Percentiles rank a stretch among this genome's conserved stretches.
phyloP scores from a whole-genome alignment of 1,140 invertebrate genomes.

The Pseudomyrmex concolor region DNA sequence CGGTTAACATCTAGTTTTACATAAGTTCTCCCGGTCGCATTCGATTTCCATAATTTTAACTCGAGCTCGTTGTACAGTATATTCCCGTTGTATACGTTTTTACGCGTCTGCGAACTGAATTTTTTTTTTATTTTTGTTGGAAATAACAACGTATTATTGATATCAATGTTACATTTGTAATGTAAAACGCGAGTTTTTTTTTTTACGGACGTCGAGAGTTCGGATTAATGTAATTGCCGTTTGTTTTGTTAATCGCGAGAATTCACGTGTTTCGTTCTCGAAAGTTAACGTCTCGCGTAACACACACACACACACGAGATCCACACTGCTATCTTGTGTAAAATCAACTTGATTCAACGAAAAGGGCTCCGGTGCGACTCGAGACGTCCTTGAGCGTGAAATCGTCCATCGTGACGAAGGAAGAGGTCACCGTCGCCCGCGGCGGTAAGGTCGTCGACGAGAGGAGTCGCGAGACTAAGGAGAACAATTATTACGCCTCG shows the following conservation, averaged over 20 bases:
- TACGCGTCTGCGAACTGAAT: not conserved
- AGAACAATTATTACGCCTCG: slow-evolving; percentile 90
- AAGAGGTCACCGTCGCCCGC: slow-evolving; percentile 90
- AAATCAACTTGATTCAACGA: slow-evolving; percentile 51
- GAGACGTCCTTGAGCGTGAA: slow-evolving; percentile 91
- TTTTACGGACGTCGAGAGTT: too few species aligned
- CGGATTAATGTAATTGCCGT: too few species aligned
- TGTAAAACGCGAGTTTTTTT: too few species aligned
- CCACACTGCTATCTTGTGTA: slow-evolving; percentile 65
- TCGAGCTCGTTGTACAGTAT: too few species aligned
- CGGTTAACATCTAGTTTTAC: not conserved
- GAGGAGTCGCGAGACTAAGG: slow-evolving; percentile 89
- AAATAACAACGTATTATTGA: not conserved
- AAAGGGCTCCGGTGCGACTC: slow-evolving; percentile 89
- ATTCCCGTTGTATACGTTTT: not conserved
- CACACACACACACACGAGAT: slow-evolving; percentile 20
- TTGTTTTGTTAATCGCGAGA: not conserved
- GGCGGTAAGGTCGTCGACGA: slow-evolving; percentile 90
- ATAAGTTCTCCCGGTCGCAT: not conserved
- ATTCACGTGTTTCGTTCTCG: not conserved
- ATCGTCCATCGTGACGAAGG: slow-evolving; percentile 90
- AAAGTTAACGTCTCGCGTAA: not conserved
- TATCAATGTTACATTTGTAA: not conserved
- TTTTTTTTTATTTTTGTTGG: not conserved
- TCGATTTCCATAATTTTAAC: not conserved